Conservation (phyloP, 2,888 invertebrate species). For the Quadriops clusia region DNA sequence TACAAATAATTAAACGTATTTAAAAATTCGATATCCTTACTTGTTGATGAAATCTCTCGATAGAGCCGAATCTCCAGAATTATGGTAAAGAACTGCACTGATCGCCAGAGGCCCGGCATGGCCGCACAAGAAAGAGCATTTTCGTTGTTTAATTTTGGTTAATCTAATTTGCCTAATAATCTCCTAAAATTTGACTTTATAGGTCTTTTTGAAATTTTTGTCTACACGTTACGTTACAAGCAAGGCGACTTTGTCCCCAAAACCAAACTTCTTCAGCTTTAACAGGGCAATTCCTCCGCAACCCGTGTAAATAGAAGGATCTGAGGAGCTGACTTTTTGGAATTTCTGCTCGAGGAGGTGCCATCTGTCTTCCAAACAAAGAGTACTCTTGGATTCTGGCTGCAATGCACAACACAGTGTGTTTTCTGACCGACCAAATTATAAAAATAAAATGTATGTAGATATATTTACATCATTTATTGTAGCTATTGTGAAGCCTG, state of each 20-base stretch:
- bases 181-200: slow-evolving; percentile 28
- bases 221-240: slow-evolving; percentile 20
- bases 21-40: no score
- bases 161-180: slow-evolving; percentile 37
- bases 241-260: no score
- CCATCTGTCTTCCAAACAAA: no score
- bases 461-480: no score
- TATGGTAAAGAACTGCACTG: slow-evolving; percentile 46
- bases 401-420: no score
- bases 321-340: slow-evolving; percentile 38
- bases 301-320: slow-evolving; percentile 66
- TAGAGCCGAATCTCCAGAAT: slow-evolving; percentile 44
- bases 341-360: slow-evolving; percentile 34
- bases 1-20: no score
- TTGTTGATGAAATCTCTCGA: no score
- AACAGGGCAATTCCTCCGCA: slow-evolving; percentile 57
- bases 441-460: no score
- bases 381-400: no score
- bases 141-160: slow-evolving; percentile 35
- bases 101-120: slow-evolving; percentile 55
- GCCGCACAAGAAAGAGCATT: slow-evolving; percentile 57
- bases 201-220: slow-evolving; percentile 16
- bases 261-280: slow-evolving; percentile 40
- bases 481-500: no score
- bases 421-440: no score